Conservation (phyloP, 2,888 invertebrate genomes). For the Notocelia uddmanniana region DNA sequence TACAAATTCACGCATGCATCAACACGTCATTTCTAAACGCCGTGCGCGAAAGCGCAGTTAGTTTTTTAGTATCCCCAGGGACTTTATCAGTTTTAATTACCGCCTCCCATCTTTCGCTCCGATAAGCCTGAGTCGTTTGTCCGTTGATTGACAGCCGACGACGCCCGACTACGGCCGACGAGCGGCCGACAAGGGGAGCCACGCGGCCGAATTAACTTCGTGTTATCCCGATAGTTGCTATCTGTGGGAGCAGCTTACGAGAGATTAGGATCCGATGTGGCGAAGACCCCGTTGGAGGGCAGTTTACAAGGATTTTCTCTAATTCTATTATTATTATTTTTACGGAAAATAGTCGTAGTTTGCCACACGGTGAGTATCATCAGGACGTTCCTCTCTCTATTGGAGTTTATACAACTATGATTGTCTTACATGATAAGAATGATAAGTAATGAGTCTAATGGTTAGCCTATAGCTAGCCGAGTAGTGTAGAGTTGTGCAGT, state of each 20-base stretch:
- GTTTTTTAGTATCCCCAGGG: conserved; percentile 33
- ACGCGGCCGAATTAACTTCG: conserved; percentile 82
- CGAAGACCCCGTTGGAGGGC: background rate
- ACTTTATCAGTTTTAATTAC: conserved; percentile 44
- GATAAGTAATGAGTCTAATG: no score
- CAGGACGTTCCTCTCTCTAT: no score
- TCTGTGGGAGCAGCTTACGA: conserved; percentile 46
- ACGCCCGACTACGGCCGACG: conserved; percentile 30
- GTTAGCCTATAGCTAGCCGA: no score
- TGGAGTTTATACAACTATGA: no score
- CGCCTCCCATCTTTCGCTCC: conserved; percentile 57
- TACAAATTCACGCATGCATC: conserved; percentile 14
- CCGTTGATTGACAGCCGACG: conserved; percentile 65
- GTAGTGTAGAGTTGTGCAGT: no score
- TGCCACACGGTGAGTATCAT: no score
- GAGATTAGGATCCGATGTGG: conserved; percentile 28
- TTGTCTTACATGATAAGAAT: no score
- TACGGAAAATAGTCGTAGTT: no score
- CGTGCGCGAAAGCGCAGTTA: conserved; percentile 31
- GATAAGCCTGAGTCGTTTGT: conserved; percentile 19
- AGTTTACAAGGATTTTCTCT: background rate
- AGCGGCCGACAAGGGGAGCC: conserved; percentile 61
- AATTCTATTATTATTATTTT: no score
- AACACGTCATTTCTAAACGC: conserved; percentile 20
- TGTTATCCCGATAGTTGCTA: conserved; percentile 72